A percentile compares a stretch with the other conserved stretches of the same genome.
These are phyloP conservation scores for Pachliopta kotzebuea DNA, from an alignment of 2,888 invertebrate genomes.

Conservation along the genomic window DNA sequence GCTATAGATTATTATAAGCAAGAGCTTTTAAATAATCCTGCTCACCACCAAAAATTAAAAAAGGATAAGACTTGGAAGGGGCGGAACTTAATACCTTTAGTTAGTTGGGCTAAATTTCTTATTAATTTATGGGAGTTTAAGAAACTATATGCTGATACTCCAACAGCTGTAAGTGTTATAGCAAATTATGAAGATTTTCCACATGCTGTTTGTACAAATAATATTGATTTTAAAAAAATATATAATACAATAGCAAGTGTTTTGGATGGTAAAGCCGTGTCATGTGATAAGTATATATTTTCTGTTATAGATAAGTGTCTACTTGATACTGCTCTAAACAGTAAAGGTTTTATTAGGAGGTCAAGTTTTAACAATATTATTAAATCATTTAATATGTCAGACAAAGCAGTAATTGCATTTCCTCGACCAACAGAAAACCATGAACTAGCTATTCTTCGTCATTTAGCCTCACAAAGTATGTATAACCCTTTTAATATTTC, in stretches of 20 bases:
- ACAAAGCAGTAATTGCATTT: constrained; percentile 41
- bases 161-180: constrained; percentile 57
- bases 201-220: constrained; percentile 40
- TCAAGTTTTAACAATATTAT: constrained; percentile 42
- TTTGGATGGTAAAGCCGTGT: constrained; percentile 60
- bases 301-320: constrained; percentile 55
- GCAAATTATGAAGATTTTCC: constrained; percentile 64
- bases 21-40: constrained; percentile 38
- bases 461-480: constrained; percentile 47
- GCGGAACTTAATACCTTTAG: constrained; percentile 46
- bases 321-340: constrained; percentile 56
- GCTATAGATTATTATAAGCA: constrained; percentile 50
- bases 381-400: constrained; percentile 43
- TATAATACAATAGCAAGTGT: constrained; percentile 64
- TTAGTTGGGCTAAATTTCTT: constrained; percentile 57
- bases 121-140: constrained; percentile 46
- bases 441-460: constrained; percentile 46
- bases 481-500: constrained; percentile 61
- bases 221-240: constrained; percentile 55
- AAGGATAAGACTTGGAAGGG: constrained; percentile 30
- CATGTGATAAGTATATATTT: constrained; percentile 40
- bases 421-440: constrained; percentile 44
- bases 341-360: constrained; percentile 52
- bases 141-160: constrained; percentile 56
- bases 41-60: constrained; percentile 6